Percentiles rank a stretch among this genome's conserved stretches.
Evolutionary conservation across 53 echinoderm and acorn worm genomes (phyloP).

Genomic region (Stichopus horrens): DNA sequence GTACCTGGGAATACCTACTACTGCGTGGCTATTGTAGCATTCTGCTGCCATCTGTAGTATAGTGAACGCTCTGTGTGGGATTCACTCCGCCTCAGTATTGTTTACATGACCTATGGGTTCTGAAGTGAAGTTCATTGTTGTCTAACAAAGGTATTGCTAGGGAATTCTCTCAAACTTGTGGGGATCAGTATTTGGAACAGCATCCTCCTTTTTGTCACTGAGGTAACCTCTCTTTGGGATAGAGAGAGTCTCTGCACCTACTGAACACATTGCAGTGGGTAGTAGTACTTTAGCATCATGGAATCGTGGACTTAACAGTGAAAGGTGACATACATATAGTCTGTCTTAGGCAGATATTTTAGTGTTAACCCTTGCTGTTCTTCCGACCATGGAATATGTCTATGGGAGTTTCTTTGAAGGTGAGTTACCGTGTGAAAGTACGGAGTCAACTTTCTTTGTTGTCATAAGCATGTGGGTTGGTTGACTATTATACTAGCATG

Average conservation of each 20-base stretch:
- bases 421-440: slow-evolving; percentile 20
- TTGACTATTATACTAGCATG: not conserved
- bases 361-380: not conserved
- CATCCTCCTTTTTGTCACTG: not conserved
- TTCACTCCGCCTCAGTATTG: slow-evolving; percentile 32
- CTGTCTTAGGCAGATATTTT: not conserved
- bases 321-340: not conserved
- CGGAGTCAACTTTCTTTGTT: not conserved
- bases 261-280: slow-evolving; percentile 7
- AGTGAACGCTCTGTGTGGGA: slow-evolving; percentile 20
- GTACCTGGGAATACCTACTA: slow-evolving; percentile 35
- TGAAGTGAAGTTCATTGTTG: slow-evolving; percentile 40
- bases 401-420: slow-evolving; percentile 28
- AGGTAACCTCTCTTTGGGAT: not conserved
- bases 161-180: slow-evolving; percentile 18
- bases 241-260: not conserved
- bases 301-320: slow-evolving; percentile 1
- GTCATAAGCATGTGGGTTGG: not conserved
- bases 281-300: slow-evolving; percentile 22
- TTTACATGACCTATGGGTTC: slow-evolving; percentile 40
- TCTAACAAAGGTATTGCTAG: slow-evolving; percentile 46
- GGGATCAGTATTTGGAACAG: not conserved
- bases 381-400: slow-evolving; percentile 30
- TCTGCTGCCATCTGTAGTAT: slow-evolving; percentile 28
- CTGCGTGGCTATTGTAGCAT: slow-evolving; percentile 34